Conservation (phyloP, 2,888 invertebrate genomes). For the Latrodectus hesperus region DNA sequence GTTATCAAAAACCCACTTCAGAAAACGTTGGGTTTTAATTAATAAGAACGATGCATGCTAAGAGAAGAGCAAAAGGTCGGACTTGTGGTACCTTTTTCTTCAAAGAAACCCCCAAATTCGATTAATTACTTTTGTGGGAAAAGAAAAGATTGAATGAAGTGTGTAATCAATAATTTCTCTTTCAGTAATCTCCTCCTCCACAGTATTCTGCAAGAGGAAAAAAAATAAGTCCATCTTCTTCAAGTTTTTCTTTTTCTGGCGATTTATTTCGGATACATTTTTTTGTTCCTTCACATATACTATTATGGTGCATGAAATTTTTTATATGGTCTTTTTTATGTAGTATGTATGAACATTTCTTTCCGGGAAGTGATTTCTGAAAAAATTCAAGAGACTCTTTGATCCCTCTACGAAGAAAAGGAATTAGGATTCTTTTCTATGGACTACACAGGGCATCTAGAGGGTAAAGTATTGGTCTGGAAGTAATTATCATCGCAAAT, state of each 20-base stretch:
- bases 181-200: slow-evolving; percentile 42
- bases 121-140: slow-evolving; percentile 47
- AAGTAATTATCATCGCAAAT: no score
- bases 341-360: neutral
- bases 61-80: neutral
- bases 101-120: slow-evolving; percentile 35
- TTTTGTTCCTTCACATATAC: neutral
- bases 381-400: slow-evolving; percentile 33
- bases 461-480: no score
- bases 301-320: neutral
- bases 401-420: slow-evolving; percentile 21
- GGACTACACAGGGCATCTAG: no score
- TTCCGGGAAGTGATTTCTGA: neutral
- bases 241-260: slow-evolving; percentile 10
- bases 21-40: slow-evolving; percentile 61
- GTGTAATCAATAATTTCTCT: slow-evolving; percentile 59
- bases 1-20: slow-evolving; percentile 38
- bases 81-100: slow-evolving; percentile 31
- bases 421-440: neutral
- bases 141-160: slow-evolving; percentile 20
- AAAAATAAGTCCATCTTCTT: neutral
- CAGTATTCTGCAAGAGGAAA: neutral
- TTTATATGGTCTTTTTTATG: neutral
- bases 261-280: neutral
- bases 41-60: slow-evolving; percentile 50